Evolutionary conservation across 2,888 invertebrate genomes (phyloP).

Genomic region (Diplolepis rosae): DNA sequence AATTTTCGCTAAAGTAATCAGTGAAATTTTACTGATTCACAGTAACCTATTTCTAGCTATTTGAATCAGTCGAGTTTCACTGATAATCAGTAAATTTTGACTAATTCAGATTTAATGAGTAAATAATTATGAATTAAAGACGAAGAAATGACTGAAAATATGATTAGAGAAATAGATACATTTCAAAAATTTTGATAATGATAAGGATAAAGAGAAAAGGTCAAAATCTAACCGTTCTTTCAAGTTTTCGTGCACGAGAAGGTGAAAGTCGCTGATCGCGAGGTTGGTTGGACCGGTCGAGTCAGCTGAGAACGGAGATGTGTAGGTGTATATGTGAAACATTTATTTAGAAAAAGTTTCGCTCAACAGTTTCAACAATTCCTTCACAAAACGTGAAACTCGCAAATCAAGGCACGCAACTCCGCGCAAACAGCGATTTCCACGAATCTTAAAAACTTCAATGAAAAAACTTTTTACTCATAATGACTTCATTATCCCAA

Average conservation of each 20-base stretch:
- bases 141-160: too few species aligned
- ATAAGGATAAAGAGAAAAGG: neutral
- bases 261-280: slow-evolving; percentile 26
- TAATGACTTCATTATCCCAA: too few species aligned
- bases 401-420: neutral
- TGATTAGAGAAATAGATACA: too few species aligned
- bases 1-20: too few species aligned
- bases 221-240: slow-evolving; percentile 11
- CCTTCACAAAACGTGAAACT: slow-evolving; percentile 15
- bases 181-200: too few species aligned
- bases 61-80: too few species aligned
- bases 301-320: slow-evolving; percentile 17
- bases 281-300: slow-evolving; percentile 22
- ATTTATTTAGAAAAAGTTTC: slow-evolving; percentile 20
- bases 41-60: too few species aligned
- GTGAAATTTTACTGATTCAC: too few species aligned
- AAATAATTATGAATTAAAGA: too few species aligned
- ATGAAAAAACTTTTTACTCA: neutral
- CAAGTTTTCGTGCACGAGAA: slow-evolving; percentile 19
- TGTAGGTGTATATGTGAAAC: slow-evolving; percentile 22
- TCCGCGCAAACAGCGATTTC: neutral
- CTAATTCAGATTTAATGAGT: too few species aligned
- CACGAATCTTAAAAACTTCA: neutral
- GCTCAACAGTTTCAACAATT: neutral
- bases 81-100: too few species aligned